phyloP scores from a whole-genome alignment of 2,888 invertebrate species.

The Gastracanthus pulcherrimus region DNA sequence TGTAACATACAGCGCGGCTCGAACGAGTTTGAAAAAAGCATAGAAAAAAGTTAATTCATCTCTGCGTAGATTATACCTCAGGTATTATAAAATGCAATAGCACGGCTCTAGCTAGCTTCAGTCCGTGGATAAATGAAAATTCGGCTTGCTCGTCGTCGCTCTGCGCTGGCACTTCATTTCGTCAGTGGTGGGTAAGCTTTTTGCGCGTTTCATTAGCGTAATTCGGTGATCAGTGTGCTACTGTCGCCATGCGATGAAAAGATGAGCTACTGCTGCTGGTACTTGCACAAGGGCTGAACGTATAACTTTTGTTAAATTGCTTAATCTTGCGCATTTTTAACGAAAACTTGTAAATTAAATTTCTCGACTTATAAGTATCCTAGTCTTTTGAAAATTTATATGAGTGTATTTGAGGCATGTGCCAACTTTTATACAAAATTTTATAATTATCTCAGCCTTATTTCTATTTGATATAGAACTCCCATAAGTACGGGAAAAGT shows the following conservation, averaged over 20 bases:
- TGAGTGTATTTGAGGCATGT: too few species aligned
- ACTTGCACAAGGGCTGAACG: too few species aligned
- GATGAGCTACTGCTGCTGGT: background rate
- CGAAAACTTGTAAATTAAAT: too few species aligned
- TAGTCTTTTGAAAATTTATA: too few species aligned
- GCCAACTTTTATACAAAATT: too few species aligned
- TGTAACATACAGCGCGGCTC: too few species aligned
- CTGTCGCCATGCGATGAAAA: background rate
- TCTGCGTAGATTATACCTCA: background rate
- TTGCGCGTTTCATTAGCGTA: constrained; percentile 66
- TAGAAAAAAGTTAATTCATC: background rate
- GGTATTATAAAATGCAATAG: constrained; percentile 29
- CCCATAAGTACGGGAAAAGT: too few species aligned
- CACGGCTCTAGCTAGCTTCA: background rate
- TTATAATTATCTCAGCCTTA: too few species aligned
- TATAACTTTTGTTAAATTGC: too few species aligned
- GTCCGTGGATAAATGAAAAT: constrained; percentile 63
- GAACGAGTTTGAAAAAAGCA: background rate
- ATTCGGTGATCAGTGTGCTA: constrained; percentile 65
- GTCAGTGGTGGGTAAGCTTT: background rate
- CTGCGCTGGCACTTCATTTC: constrained; percentile 60
- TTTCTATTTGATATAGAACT: too few species aligned
- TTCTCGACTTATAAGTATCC: too few species aligned
- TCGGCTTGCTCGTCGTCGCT: constrained; percentile 62
- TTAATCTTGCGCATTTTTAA: too few species aligned